A percentile compares a stretch with the other conserved stretches of the same genome.
These are phyloP conservation scores for Gulo gulo DNA, from an alignment of 2,113 vertebrate species.

Conservation along the genomic window DNA sequence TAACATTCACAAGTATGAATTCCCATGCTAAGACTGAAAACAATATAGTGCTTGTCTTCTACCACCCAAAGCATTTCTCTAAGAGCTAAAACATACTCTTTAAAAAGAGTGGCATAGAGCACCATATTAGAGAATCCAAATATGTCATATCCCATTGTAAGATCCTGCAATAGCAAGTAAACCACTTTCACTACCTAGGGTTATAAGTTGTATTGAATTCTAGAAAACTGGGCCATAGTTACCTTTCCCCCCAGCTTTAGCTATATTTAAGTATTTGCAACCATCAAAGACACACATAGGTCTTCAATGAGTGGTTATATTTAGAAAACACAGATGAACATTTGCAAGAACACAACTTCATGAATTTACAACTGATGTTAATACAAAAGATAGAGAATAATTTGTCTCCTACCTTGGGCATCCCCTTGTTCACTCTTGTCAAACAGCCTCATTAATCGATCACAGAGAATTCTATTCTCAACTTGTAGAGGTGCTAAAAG, in stretches of 20 bases:
- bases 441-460: conserved; percentile 83
- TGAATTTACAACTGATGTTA: background rate
- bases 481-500: conserved; percentile 79
- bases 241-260: background rate
- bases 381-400: conserved; percentile 8
- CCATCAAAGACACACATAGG: background rate
- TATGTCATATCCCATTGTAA: background rate
- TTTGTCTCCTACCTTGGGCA: conserved; percentile 84
- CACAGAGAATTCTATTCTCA: conserved; percentile 83
- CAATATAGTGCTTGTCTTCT: background rate
- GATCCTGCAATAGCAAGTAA: background rate
- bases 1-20: background rate
- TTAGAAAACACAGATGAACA: background rate
- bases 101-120: background rate
- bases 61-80: background rate
- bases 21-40: background rate
- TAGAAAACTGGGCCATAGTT: background rate
- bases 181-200: background rate
- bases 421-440: conserved; percentile 82
- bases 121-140: background rate
- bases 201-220: background rate
- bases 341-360: background rate
- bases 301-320: background rate
- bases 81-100: background rate
- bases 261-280: conserved; percentile 29